Evolutionary conservation across 37 sponge, comb jelly and placozoan genomes (phyloP), one percentile per base, ranked within the genome.

Genomic region (Aplysina aerophoba): DNA sequence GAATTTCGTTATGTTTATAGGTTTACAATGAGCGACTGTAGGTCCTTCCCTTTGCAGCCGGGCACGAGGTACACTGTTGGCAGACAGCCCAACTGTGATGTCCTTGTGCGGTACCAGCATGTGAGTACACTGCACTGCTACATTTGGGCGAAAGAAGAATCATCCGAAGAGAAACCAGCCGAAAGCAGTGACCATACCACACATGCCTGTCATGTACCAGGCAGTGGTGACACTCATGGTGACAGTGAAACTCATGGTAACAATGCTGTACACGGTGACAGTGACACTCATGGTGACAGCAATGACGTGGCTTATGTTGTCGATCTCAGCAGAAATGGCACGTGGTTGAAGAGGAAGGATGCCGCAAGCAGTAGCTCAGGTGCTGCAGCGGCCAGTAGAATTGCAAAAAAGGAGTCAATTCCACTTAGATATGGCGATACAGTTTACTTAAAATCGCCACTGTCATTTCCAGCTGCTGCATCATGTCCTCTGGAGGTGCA

Each of bases 271-370:
- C 50, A 44, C 50, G 8, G 50, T 44, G 50, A 44, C 50, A 8
- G 50, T 44, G 8, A 44, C 50, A 44, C 50, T 3, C 50, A 12
- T 0, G 28, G 55, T 24, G 19, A 54, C 25, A 58, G 6, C 22
- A 4, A 27, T 21, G 11, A 0, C 22, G 40, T 19, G n/a, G 57
- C 60, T 38, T 53, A 25, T n/a, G 79, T 89, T 4, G 35, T 31
- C 37, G 89, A 89, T 41, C 37, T 57, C n/a, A 89, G 89, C 59
- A 55, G 61, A 17, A 89, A 89, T 84, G 89, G 89, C n/a, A 89
- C 85, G 13, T 89, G 89, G 89, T 0, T 84, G 22, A 4, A 28
- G 27, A 38, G 38, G 4, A 73, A 24, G 30, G 40, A 17, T 14
- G 62, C 57, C 2, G 21, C 22, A 17, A 21, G 16, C 44, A 38